Percentiles rank a stretch among this genome's conserved stretches.
Evolutionary conservation across 2,113 vertebrate genomes (phyloP).

Genomic region (Athene noctua): DNA sequence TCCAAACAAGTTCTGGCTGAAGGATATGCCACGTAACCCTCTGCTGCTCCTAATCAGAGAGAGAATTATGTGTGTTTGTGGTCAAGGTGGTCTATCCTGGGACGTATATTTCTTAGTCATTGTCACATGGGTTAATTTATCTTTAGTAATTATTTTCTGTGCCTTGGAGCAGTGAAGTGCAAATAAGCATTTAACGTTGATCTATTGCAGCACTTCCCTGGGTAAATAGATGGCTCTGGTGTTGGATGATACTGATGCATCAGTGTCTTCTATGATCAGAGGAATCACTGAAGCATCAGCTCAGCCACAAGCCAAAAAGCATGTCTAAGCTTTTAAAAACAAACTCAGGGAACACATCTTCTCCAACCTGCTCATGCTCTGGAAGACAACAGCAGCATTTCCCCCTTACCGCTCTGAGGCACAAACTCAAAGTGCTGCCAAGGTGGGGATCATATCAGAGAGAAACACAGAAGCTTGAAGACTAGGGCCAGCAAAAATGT

Average conservation of each 20-base stretch:
- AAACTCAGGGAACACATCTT: not conserved
- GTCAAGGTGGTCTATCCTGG: conserved; percentile 38
- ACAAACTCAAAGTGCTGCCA: not conserved
- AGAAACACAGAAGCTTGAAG: not conserved
- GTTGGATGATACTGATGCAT: conserved; percentile 8
- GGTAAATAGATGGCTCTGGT: conserved; percentile 35
- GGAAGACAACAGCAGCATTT: not conserved
- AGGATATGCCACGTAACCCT: not conserved
- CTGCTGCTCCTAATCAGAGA: not conserved
- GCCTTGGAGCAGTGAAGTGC: conserved; percentile 41
- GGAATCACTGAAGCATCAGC: conserved; percentile 6
- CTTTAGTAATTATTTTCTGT: conserved; percentile 62
- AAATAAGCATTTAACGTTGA: conserved; percentile 57
- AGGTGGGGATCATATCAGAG: not conserved
- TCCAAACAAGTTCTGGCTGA: not conserved
- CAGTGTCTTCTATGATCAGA: conserved; percentile 24
- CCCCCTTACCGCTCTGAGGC: not conserved
- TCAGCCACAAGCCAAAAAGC: not conserved
- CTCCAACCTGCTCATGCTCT: not conserved
- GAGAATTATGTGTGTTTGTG: conserved; percentile 23
- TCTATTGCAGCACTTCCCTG: conserved; percentile 52
- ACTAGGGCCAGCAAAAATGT: not conserved
- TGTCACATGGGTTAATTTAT: conserved; percentile 59
- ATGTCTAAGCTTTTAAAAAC: not conserved
- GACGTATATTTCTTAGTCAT: conserved; percentile 28